Percentiles rank a stretch among this genome's conserved stretches.
Conservation (phyloP, 2,888 invertebrate species). For the Cecidostiba fungosa region DNA sequence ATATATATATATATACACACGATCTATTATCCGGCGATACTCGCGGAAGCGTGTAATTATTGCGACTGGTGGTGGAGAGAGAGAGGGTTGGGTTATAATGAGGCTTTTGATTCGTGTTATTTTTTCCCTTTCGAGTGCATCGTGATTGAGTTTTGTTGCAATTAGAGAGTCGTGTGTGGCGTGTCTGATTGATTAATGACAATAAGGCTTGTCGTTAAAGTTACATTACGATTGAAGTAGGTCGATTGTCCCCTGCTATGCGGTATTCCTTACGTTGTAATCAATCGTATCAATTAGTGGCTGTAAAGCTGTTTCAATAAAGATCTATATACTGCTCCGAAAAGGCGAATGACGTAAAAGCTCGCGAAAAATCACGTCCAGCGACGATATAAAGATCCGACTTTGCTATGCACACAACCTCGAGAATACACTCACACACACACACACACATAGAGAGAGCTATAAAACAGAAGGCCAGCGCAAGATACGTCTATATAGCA, state of each 20-base stretch:
- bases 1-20: too few relatives aligned
- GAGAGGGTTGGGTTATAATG: neutral
- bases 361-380: too few relatives aligned
- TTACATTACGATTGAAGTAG: neutral
- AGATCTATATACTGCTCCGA: too few relatives aligned
- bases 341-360: too few relatives aligned
- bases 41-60: neutral
- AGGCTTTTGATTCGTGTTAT: neutral
- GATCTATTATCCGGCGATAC: neutral
- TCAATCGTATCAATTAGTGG: too few relatives aligned
- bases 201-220: neutral
- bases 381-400: too few relatives aligned
- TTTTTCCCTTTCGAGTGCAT: neutral
- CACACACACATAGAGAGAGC: neutral
- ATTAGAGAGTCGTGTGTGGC: neutral
- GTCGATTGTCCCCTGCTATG: too few relatives aligned
- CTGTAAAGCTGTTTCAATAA: too few relatives aligned
- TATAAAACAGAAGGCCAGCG: too few relatives aligned
- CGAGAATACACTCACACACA: neutral
- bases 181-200: neutral
- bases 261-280: too few relatives aligned
- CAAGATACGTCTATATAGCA: conserved; percentile 11
- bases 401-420: neutral
- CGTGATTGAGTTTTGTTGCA: too few relatives aligned
- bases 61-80: neutral